These are phyloP conservation scores for Sminthurinus aureus DNA, from an alignment of 2,888 invertebrate species.

Conservation along the genomic window DNA sequence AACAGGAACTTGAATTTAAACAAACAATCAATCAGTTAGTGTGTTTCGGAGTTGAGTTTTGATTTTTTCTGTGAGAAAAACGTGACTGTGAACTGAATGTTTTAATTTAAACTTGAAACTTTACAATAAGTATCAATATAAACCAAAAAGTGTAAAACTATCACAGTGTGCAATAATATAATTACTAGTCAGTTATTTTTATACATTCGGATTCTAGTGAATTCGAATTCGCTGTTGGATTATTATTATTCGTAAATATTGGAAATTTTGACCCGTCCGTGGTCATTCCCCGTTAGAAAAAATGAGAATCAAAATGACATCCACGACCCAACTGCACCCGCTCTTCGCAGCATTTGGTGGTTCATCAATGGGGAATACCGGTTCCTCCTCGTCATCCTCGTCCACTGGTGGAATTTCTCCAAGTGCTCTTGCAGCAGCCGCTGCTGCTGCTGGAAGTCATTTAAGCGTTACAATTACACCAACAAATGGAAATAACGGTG, in stretches of 20 bases:
- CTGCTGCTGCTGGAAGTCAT: conserved; percentile 45
- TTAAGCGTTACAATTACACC: conserved; percentile 55
- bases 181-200: not conserved
- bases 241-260: not conserved
- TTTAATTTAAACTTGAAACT: not conserved
- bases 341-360: conserved; percentile 56
- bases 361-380: conserved; percentile 1
- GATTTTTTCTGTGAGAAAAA: not conserved
- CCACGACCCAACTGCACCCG: conserved; percentile 56
- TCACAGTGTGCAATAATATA: not conserved
- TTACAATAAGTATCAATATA: not conserved
- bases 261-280: not conserved
- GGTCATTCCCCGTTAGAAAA: not conserved
- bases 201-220: not conserved
- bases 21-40: no score
- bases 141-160: no score
- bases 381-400: conserved; percentile 6
- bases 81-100: not conserved
- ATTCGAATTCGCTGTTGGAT: not conserved
- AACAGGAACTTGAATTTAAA: no score
- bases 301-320: conserved; percentile 40
- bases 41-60: not conserved
- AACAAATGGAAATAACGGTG: conserved; percentile 2
- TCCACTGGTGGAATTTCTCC: conserved; percentile 13
- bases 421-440: conserved; percentile 29